These are phyloP conservation scores for Heterochromis multidens DNA, from an alignment of 2,113 vertebrate species.

Conservation along the genomic window DNA sequence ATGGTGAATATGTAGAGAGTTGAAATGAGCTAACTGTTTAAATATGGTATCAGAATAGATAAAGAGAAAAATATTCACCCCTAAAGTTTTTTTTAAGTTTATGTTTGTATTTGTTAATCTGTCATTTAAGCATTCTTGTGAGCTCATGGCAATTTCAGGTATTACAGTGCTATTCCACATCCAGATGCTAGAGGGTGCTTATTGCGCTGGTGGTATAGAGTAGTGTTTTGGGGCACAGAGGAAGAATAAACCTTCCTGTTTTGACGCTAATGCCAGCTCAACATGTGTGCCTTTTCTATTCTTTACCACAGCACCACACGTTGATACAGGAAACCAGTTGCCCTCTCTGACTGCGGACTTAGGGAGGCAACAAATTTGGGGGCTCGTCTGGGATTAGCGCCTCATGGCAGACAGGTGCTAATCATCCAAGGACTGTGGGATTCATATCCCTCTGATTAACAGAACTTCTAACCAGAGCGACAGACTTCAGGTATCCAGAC, in stretches of 20 bases:
- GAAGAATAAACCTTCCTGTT: not conserved
- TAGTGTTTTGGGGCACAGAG: not conserved
- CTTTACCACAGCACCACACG: not conserved
- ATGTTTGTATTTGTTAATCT: not conserved
- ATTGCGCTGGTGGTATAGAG: not conserved
- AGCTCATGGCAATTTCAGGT: not conserved
- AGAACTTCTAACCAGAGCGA: not conserved
- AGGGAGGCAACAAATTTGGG: not conserved
- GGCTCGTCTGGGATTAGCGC: not conserved
- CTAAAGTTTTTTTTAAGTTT: not conserved
- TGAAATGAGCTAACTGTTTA: not conserved
- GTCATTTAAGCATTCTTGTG: not conserved
- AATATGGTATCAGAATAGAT: not conserved
- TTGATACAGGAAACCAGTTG: not conserved
- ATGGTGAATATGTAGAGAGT: not conserved
- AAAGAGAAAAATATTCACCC: not conserved
- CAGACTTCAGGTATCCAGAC: not conserved
- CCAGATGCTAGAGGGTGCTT: not conserved
- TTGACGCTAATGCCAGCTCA: not conserved
- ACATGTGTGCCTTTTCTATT: not conserved
- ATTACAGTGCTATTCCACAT: not conserved
- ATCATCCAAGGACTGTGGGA: not conserved
- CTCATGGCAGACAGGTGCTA: not conserved
- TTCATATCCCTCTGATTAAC: not conserved
- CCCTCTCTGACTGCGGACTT: not conserved